phyloP scores from a whole-genome alignment of 2,113 vertebrate species.

The Colossoma macropomum region DNA sequence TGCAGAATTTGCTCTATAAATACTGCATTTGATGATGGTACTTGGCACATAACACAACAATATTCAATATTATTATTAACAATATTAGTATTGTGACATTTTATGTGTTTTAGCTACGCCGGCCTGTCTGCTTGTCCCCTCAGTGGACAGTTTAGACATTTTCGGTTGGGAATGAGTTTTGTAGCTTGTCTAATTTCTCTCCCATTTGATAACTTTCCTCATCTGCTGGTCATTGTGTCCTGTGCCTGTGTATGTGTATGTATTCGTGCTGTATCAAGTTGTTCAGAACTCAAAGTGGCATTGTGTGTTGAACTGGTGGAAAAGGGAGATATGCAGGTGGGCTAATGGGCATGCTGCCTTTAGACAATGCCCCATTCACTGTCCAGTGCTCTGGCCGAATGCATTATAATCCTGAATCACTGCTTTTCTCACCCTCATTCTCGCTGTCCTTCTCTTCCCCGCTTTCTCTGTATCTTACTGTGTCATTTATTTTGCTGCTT shows the following conservation, averaged over 20 bases:
- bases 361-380: constrained; percentile 53
- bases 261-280: constrained; percentile 21
- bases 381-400: neutral
- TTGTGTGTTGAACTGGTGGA: constrained; percentile 36
- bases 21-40: no score
- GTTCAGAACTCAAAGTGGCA: constrained; percentile 36
- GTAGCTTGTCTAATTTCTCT: no score
- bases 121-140: no score
- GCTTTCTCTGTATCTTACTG: neutral
- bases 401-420: neutral
- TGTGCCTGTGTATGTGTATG: neutral
- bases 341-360: constrained; percentile 16
- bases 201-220: neutral
- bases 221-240: neutral
- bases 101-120: no score
- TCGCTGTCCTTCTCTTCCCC: neutral
- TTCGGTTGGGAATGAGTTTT: neutral
- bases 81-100: no score
- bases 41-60: no score
- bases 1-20: no score
- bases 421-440: constrained; percentile 5
- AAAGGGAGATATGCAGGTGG: constrained; percentile 46
- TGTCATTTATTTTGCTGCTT: neutral
- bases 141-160: neutral
- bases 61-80: no score